Base-by-base conservation (phyloP, 2,113 vertebrate genomes). In the rat (Rattus norvegicus) region DNA sequence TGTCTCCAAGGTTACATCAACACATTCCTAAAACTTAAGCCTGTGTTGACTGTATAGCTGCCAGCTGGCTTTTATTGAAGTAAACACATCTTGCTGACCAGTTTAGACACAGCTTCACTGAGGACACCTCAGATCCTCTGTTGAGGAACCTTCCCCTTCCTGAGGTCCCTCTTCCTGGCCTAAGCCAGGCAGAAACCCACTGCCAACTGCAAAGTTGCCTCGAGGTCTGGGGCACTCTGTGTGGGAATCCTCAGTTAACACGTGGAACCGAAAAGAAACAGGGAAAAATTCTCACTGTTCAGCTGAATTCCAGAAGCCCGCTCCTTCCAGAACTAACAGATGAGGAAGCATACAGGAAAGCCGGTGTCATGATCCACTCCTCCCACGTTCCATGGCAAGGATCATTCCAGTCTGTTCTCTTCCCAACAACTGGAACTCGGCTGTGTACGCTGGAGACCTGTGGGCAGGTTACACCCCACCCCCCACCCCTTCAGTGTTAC, bases 251-350 rank as follows among this genome's bases (percentile, higher is more conserved):
- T 95, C 89, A 87, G 56, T 75, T 93, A 94, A 96, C 73, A 95
- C 92, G 95, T 49, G 69, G 92, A 94, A 70, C 91, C 91, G 81
- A 95, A 95, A 88, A 96, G 92, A 93, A 97, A 92, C 33, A 95
- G 85, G 92, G 94, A 96, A 85, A 72, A 94, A 94, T 77, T 33
- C 95, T 95, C 89, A 69, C 5, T 49, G 87, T 59, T 97, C 92
- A 97, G 95, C 98, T 96, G 75, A 97, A 97, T 97, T 93, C 95
- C 91, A 97, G 95, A 94, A 95, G 91, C 73, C 90, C 75, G 2
- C 85, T 97, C 77, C 47, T 95, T 96, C 96, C 96, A 97, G 54
- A 59, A 92, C 94, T 87, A 97, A 96, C 86, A 97, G 86, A 97
- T 90, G 97, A 96, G 85, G 56, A 84, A 81, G 65, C 90, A n/a